A percentile compares a stretch with the other conserved stretches of the same genome.
Conservation (phyloP, 2,888 invertebrate genomes). For the Morinoia aosen region DNA sequence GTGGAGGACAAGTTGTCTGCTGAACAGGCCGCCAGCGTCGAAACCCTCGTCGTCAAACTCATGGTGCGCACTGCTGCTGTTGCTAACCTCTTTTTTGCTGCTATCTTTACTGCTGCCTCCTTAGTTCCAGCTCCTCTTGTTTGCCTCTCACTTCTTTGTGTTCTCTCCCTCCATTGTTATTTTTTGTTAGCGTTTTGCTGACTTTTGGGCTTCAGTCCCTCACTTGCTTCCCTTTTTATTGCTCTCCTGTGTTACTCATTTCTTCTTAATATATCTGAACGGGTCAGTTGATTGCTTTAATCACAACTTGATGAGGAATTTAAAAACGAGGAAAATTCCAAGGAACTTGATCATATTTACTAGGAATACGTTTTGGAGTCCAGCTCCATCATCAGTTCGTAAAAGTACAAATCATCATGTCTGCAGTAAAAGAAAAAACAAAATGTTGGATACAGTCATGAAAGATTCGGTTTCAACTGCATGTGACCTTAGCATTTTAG, state of each 20-base stretch:
- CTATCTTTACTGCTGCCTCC: not conserved
- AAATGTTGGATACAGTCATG: too few relatives aligned
- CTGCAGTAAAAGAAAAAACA: too few relatives aligned
- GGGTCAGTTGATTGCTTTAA: too few relatives aligned
- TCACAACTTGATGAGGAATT: too few relatives aligned
- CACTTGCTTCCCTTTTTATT: not conserved
- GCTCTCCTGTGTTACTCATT: not conserved
- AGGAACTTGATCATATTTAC: too few relatives aligned
- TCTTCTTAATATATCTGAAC: not conserved
- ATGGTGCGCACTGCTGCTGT: constrained; percentile 52
- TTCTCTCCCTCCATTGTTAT: not conserved
- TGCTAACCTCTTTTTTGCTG: not conserved
- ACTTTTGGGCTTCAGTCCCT: not conserved
- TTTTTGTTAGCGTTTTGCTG: too few relatives aligned
- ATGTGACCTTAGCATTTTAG: too few relatives aligned
- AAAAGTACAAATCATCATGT: too few relatives aligned
- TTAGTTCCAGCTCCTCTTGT: not conserved
- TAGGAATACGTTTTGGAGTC: too few relatives aligned
- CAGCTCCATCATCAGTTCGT: too few relatives aligned
- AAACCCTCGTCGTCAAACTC: constrained; percentile 65
- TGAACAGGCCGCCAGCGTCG: constrained; percentile 64
- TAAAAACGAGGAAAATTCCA: too few relatives aligned
- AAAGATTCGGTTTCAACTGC: too few relatives aligned
- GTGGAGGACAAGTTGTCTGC: constrained; percentile 55
- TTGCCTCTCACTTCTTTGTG: not conserved